These are phyloP conservation scores for Labrus mixtus DNA, from an alignment of 2,113 vertebrate genomes.

Conservation along the genomic window DNA sequence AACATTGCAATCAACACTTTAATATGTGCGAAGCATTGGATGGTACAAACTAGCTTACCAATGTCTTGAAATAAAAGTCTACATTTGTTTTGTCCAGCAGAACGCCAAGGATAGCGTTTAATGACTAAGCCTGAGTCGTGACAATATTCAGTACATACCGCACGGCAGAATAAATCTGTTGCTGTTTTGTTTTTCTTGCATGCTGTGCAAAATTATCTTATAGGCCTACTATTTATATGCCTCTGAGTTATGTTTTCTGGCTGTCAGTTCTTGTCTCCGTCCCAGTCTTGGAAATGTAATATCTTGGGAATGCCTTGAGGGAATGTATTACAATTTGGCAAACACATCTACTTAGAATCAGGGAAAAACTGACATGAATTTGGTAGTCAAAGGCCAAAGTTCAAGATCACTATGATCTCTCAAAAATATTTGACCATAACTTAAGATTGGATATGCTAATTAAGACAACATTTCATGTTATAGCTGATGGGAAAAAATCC, in stretches of 20 bases:
- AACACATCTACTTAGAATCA: background rate
- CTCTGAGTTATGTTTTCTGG: background rate
- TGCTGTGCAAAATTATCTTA: background rate
- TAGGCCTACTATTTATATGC: background rate
- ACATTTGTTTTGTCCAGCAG: background rate
- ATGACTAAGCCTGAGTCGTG: slow-evolving; percentile 9
- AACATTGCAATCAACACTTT: background rate
- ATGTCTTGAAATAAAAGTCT: background rate
- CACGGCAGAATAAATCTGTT: background rate
- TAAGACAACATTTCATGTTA: too few species aligned
- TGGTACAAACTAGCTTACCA: background rate
- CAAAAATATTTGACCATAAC: too few species aligned
- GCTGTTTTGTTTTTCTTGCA: background rate
- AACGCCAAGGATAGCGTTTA: background rate
- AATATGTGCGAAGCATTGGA: too few species aligned
- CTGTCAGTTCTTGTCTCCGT: background rate
- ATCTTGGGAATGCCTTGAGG: background rate
- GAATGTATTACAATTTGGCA: background rate
- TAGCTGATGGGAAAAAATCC: too few species aligned
- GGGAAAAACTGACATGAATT: background rate
- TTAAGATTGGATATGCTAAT: too few species aligned
- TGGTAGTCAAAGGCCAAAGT: background rate
- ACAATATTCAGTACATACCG: background rate
- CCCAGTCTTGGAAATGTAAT: background rate
- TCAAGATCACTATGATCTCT: background rate